Conservation (phyloP, 2,888 invertebrate species). For the Drosophila mettleri region DNA sequence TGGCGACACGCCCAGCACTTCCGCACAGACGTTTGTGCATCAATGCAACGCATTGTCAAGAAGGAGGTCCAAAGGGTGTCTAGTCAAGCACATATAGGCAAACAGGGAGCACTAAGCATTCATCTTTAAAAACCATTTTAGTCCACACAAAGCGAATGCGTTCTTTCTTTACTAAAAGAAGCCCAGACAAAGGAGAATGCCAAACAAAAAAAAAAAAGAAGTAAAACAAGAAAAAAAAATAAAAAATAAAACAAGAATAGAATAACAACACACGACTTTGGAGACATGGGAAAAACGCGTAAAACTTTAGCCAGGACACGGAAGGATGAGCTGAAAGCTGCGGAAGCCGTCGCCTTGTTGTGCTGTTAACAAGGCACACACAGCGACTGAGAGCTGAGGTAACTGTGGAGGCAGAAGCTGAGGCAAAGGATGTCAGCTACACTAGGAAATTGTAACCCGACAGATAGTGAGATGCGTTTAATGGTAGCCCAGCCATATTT, state of each 20-base stretch:
- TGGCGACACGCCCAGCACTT: conserved; percentile 40
- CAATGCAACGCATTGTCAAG: conserved; percentile 53
- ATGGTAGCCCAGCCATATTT: conserved; percentile 74
- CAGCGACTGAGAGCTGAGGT: conserved; percentile 20
- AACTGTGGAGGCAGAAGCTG: background rate
- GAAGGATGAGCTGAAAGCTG: conserved; percentile 17
- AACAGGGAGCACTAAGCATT: conserved; percentile 64
- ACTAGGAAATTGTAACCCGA: conserved; percentile 74
- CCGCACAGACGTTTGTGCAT: conserved; percentile 48
- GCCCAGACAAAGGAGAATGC: conserved; percentile 11
- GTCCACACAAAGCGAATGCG: conserved; percentile 70
- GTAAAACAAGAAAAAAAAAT: background rate
- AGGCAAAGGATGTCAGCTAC: conserved; percentile 20
- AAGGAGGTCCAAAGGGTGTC: conserved; percentile 18
- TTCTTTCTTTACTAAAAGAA: conserved; percentile 48
- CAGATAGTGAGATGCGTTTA: conserved; percentile 64
- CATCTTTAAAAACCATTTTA: conserved; percentile 74
- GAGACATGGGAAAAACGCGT: conserved; percentile 43
- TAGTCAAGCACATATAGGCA: conserved; percentile 28
- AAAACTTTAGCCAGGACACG: conserved; percentile 47
- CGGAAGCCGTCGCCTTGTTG: conserved; percentile 50
- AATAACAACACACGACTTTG: conserved; percentile 23
- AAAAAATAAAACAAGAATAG: conserved; percentile 17
- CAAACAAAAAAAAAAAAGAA: conserved; percentile 7
- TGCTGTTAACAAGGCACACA: conserved; percentile 70